These are phyloP conservation scores for Endomychus coccineus DNA, from an alignment of 2,888 invertebrate genomes.

Conservation along the genomic window DNA sequence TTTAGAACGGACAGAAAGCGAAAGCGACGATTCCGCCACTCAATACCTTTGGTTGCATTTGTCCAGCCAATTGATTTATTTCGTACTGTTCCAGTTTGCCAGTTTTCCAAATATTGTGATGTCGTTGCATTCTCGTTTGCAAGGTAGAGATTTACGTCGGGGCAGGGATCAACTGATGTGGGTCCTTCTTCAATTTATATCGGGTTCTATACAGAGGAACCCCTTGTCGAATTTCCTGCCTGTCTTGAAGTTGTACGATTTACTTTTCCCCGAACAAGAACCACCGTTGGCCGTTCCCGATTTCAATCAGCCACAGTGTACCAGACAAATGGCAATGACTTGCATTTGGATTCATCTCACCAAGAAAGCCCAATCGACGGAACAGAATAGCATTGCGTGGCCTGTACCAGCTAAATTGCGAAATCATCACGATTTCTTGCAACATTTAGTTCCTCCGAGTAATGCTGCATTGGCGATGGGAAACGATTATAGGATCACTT, in stretches of 20 bases:
- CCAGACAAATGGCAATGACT: conserved; percentile 87
- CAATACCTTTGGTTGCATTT: conserved; percentile 90
- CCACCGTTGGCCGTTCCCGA: conserved; percentile 85
- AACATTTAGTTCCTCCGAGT: conserved; percentile 73
- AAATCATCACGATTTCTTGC: conserved; percentile 62
- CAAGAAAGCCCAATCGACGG: conserved; percentile 79
- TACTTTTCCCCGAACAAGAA: conserved; percentile 88
- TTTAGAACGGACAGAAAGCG: conserved; percentile 82
- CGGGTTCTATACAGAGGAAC: conserved; percentile 92
- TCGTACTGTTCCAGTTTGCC: conserved; percentile 89
- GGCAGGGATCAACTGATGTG: conserved; percentile 99
- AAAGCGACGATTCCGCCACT: conserved; percentile 51
- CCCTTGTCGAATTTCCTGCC: conserved; percentile 83
- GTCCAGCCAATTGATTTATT: conserved; percentile 89
- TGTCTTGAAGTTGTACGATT: conserved; percentile 82
- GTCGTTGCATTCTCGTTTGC: conserved; percentile 67
- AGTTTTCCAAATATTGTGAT: conserved; percentile 89
- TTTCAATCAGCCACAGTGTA: conserved; percentile 75
- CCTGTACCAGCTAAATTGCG: conserved; percentile 37
- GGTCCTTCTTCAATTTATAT: conserved; percentile 94
- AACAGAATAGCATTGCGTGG: conserved; percentile 57
- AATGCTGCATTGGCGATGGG: conserved; percentile 66
- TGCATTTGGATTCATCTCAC: conserved; percentile 96
- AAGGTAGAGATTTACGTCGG: conserved; percentile 64
- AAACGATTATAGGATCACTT: conserved; percentile 81